Base-by-base conservation (phyloP, 2,113 vertebrate genomes). In the Glaucidium brasilianum region DNA sequence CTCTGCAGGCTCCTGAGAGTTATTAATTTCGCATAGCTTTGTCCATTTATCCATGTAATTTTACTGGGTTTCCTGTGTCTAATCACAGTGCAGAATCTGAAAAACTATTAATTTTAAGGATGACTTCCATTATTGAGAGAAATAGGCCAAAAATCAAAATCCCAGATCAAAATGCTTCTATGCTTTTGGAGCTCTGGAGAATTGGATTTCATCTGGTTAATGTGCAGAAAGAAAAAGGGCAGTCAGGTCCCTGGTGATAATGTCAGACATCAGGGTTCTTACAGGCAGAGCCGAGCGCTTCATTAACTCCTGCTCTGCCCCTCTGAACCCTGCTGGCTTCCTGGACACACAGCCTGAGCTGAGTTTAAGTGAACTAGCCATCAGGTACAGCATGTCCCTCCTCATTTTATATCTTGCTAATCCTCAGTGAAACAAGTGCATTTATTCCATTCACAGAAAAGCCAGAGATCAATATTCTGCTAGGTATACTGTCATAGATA, bases 51-150 rank as follows among this genome's bases (percentile, higher is more conserved):
- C 56, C 7, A 2, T 59, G 15, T 86, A 79, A 90, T 96, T 95
- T 95, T 56, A 64, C 53, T 71, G 52, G 39, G 15, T 76, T 95
- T 94, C 68, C 89, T 88, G 75, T 94, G n/a, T 85, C 58, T 96
- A 92, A 88, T 92, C 60, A 75, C 49, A 88, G 32, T 79, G 55
- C 43, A 75, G 52, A 84, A 94, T 95, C 55, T 85, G 35, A 41
- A 83, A 93, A 81, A 91, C 66, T 67, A 67, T 9, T 78, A 62
- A 82, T 84, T 96, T 80, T 78, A 58, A 79, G 49, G n/a, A 30
- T 68, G 26, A 49, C 55, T 93, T 95, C 64, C 53, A 43, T 96
- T 86, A 59, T 37, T 86, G 58, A 84, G 62, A 56, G 49, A 89
- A 91, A 81, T 45, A 64, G 56, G 62, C 52, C 60, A 72, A 89